Conservation (phyloP, 1,140 invertebrate genomes). For the Tetraneura akinire region DNA sequence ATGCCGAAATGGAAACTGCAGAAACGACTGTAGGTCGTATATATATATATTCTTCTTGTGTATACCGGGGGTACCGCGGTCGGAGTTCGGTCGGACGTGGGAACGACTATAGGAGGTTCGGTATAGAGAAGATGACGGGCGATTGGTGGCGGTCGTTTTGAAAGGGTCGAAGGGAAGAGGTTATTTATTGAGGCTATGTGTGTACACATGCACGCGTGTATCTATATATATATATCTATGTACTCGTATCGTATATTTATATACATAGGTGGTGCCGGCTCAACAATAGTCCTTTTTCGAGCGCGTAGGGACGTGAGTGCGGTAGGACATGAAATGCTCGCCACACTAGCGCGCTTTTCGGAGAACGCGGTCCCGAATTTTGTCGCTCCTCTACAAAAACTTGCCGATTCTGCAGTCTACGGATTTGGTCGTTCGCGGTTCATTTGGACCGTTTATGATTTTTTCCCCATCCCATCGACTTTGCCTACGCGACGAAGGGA, state of each 20-base stretch:
- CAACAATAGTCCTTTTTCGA: slow-evolving; percentile 15
- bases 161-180: neutral
- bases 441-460: too few relatives aligned
- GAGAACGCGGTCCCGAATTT: neutral
- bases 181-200: neutral
- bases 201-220: neutral
- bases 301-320: too few relatives aligned
- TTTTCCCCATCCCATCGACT: too few relatives aligned
- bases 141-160: neutral
- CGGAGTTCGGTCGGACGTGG: neutral
- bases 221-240: neutral
- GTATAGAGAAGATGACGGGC: neutral
- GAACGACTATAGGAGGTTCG: too few relatives aligned
- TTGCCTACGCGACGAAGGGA: too few relatives aligned
- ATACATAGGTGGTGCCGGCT: too few relatives aligned
- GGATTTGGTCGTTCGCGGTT: slow-evolving; percentile 41
- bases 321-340: too few relatives aligned
- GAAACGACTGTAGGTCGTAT: too few relatives aligned
- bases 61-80: neutral
- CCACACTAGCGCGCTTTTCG: neutral
- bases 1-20: too few relatives aligned
- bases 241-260: too few relatives aligned
- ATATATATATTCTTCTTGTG: too few relatives aligned
- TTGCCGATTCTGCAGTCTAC: neutral
- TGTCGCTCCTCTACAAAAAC: neutral